Conservation (phyloP, 2,797 vertebrate species). For the Hemibagrus guttatus region DNA sequence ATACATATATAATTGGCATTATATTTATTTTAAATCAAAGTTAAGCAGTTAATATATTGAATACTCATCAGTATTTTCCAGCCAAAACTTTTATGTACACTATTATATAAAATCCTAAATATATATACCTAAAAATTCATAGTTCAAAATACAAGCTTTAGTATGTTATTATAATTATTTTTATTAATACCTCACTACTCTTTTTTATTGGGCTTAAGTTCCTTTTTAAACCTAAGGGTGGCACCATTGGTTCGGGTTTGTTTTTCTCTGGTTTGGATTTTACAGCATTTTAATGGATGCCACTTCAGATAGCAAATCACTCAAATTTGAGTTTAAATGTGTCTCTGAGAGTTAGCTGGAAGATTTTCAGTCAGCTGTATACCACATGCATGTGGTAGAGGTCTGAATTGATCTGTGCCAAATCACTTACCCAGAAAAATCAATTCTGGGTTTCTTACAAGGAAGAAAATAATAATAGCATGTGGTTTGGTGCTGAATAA, state of each 20-base stretch:
- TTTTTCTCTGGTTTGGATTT: slow-evolving; percentile 18
- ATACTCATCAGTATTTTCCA: neutral
- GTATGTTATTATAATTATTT: neutral
- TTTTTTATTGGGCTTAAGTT: neutral
- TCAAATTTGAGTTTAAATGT: slow-evolving; percentile 46
- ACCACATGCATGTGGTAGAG: slow-evolving; percentile 47
- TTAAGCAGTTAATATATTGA: neutral
- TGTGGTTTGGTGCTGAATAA: slow-evolving; percentile 2
- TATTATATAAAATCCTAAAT: neutral
- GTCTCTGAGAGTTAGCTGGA: slow-evolving; percentile 20
- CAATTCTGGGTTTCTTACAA: neutral
- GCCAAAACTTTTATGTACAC: neutral
- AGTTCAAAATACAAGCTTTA: neutral
- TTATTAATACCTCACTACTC: neutral
- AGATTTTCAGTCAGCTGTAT: slow-evolving; percentile 39
- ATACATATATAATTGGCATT: neutral
- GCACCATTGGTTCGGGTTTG: slow-evolving; percentile 60
- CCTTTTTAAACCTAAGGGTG: slow-evolving; percentile 56
- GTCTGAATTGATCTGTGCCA: neutral
- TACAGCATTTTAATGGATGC: slow-evolving; percentile 49
- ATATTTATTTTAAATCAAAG: neutral
- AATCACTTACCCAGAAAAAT: slow-evolving; percentile 22
- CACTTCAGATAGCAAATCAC: slow-evolving; percentile 48
- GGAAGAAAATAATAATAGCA: neutral
- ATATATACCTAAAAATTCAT: no score